These are phyloP conservation scores for Spermophilus dauricus DNA, from an alignment of 2,113 vertebrate species.

Conservation along the genomic window DNA sequence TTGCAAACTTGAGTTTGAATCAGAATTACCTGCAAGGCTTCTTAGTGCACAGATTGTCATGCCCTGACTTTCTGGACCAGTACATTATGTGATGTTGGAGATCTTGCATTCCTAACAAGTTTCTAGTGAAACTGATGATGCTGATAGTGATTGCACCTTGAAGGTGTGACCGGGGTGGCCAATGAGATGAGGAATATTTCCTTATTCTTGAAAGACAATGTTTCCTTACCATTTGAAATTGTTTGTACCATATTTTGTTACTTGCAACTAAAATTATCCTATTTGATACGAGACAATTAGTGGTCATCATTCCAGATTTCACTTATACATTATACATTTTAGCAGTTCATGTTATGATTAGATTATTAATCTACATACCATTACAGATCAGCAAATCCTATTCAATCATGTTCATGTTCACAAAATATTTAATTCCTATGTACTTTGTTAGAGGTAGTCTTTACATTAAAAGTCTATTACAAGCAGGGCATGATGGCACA, in stretches of 20 bases:
- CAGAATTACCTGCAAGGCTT: background rate
- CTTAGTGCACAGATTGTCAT: background rate
- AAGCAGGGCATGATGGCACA: too few species aligned
- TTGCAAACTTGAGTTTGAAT: background rate
- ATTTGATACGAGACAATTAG: background rate
- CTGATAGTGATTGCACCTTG: background rate
- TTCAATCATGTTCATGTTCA: background rate
- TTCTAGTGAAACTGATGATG: background rate
- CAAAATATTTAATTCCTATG: constrained; percentile 28
- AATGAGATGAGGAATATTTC: background rate
- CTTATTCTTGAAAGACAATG: background rate
- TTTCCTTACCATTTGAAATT: constrained; percentile 41
- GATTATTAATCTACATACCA: background rate
- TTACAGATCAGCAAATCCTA: background rate
- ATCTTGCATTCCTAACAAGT: background rate
- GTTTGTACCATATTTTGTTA: background rate
- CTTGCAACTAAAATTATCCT: background rate
- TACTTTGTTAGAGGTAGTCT: background rate
- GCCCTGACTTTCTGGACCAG: background rate
- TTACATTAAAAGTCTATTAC: background rate
- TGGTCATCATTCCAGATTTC: background rate
- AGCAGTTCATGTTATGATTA: background rate
- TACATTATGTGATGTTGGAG: background rate
- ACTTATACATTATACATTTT: background rate
- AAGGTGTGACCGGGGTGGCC: background rate